Percentiles rank a stretch among this genome's conserved stretches.
phyloP scores from a whole-genome alignment of 2,797 vertebrate species.

The Diglossa cyanea region DNA sequence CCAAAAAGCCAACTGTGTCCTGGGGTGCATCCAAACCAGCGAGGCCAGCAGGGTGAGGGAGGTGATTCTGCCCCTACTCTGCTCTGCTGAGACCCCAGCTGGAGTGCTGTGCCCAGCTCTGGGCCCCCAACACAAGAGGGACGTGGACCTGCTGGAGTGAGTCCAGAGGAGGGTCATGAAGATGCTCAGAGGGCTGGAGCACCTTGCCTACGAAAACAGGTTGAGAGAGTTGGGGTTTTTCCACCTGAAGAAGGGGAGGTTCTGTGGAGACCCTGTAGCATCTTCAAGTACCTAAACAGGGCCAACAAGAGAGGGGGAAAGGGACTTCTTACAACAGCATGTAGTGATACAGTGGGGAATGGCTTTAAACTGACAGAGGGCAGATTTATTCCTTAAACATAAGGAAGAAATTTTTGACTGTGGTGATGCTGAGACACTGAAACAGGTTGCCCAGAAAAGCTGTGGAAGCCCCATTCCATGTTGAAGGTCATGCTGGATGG shows the following conservation, averaged over 20 bases:
- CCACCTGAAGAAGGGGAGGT: not conserved
- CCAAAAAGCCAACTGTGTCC: not conserved
- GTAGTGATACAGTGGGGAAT: not conserved
- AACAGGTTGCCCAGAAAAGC: not conserved
- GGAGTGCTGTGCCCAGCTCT: not conserved
- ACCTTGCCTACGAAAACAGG: not conserved
- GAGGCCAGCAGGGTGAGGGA: rapidly evolving
- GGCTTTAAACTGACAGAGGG: not conserved
- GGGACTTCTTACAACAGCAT: not conserved
- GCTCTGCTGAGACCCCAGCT: not conserved
- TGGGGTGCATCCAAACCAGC: not conserved
- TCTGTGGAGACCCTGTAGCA: not conserved
- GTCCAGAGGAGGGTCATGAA: not conserved
- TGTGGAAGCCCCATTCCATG: not conserved
- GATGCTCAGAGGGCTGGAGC: not conserved
- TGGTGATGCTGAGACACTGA: not conserved
- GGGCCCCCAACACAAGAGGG: not conserved
- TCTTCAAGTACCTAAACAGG: not conserved
- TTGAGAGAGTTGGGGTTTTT: not conserved
- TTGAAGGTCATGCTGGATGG: not conserved
- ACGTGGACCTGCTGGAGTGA: not conserved
- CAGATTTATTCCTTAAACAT: not conserved
- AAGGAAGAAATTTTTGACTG: not conserved
- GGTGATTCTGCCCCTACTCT: not conserved
- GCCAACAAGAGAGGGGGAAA: not conserved